Conservation (phyloP, 2,797 vertebrate genomes). For the Sus cebifrons region DNA sequence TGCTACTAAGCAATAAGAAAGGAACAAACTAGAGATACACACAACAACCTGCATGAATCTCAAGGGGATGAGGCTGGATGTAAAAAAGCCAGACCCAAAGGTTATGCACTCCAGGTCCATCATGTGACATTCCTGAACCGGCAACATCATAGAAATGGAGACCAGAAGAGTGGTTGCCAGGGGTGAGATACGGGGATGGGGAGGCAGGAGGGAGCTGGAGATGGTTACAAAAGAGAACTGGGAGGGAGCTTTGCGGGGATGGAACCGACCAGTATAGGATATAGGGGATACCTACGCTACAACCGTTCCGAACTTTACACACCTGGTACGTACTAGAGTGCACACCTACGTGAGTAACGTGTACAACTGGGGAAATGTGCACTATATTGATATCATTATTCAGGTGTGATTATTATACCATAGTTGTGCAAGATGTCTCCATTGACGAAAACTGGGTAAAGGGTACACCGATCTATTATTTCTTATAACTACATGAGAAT, state of each 20-base stretch:
- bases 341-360: neutral
- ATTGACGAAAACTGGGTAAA: neutral
- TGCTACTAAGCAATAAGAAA: neutral
- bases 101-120: neutral
- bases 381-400: neutral
- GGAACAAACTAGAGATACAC: neutral
- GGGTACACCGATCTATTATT: neutral
- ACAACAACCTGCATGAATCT: neutral
- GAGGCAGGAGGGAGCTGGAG: neutral
- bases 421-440: neutral
- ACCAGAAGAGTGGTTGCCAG: neutral
- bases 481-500: neutral
- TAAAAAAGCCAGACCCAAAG: conserved; percentile 1
- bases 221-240: neutral
- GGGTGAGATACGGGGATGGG: neutral
- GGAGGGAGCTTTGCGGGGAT: neutral
- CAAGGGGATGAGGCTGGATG: neutral
- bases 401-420: neutral
- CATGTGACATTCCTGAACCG: neutral
- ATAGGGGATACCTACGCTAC: neutral
- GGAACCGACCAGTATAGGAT: neutral
- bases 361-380: neutral
- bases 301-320: neutral
- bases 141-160: conserved; percentile 33
- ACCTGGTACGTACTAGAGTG: neutral